Evolutionary conservation across 2,113 vertebrate genomes (phyloP).

Genomic region (Octodon degus): DNA sequence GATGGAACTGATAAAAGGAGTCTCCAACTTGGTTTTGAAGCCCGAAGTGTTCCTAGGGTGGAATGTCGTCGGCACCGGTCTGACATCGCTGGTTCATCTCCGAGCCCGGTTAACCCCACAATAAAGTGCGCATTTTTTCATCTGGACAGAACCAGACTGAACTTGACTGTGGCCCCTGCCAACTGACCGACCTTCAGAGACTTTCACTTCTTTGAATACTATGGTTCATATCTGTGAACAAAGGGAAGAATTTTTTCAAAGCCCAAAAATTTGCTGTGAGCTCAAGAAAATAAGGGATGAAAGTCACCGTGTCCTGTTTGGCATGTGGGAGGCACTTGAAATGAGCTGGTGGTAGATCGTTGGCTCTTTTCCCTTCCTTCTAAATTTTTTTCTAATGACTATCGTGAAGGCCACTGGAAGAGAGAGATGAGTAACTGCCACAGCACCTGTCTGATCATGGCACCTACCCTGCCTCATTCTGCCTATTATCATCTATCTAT

Average conservation of each 20-base stretch:
- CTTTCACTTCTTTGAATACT: not conserved
- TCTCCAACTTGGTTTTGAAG: not conserved
- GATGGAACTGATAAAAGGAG: not conserved
- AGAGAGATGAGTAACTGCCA: not conserved
- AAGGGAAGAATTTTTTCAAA: not conserved
- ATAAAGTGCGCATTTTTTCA: not conserved
- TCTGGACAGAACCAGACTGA: not conserved
- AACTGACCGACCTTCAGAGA: not conserved
- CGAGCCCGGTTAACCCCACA: not conserved
- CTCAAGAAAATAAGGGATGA: not conserved
- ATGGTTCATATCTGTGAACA: not conserved
- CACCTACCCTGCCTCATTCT: not conserved
- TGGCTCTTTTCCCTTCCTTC: not conserved
- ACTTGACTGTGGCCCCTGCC: not conserved
- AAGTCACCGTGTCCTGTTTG: not conserved
- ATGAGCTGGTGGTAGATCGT: not conserved
- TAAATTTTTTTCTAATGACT: not conserved
- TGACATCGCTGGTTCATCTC: too few relatives aligned
- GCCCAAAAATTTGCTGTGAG: not conserved
- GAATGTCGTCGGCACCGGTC: not conserved
- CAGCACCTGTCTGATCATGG: not conserved
- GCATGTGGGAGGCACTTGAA: not conserved
- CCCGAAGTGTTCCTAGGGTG: not conserved
- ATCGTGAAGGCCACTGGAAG: not conserved
- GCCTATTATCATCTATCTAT: too few relatives aligned